Evolutionary conservation across 1,140 invertebrate genomes (phyloP).

Genomic region (Anastrepha obliqua): DNA sequence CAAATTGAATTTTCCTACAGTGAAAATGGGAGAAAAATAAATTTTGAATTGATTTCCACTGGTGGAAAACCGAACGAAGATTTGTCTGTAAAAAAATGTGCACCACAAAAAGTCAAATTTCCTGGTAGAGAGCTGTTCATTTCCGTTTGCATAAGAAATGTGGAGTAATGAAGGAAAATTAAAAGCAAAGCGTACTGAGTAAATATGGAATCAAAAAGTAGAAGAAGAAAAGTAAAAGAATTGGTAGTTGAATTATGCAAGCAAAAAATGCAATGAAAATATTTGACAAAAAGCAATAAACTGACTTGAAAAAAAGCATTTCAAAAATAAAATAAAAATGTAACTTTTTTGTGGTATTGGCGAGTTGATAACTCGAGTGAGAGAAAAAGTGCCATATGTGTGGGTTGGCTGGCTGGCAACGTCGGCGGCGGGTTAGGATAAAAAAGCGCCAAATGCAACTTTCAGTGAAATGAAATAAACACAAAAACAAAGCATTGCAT

Average conservation of each 20-base stretch:
- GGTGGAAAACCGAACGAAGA: neutral
- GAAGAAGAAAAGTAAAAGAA: neutral
- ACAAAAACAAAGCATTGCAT: neutral
- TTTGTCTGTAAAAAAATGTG: neutral
- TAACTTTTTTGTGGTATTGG: neutral
- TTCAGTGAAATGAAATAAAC: neutral
- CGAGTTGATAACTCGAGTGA: neutral
- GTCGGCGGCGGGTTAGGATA: neutral
- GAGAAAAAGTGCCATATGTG: neutral
- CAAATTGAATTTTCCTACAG: slow-evolving; percentile 30
- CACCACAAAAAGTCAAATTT: slow-evolving; percentile 11
- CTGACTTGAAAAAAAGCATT: neutral
- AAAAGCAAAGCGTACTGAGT: neutral
- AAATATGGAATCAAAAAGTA: neutral
- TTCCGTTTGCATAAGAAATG: slow-evolving; percentile 35
- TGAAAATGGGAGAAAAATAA: neutral
- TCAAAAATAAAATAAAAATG: neutral
- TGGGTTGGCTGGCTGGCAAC: neutral
- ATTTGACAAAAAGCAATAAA: neutral
- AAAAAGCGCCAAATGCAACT: neutral
- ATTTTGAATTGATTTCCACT: slow-evolving; percentile 10
- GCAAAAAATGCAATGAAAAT: neutral
- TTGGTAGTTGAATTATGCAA: too few relatives aligned
- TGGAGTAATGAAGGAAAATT: slow-evolving; percentile 41
- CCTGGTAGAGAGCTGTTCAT: slow-evolving; percentile 46